A percentile compares a stretch with the other conserved stretches of the same genome.
These are phyloP conservation scores for Nyctalus aviator DNA, from an alignment of 2,797 vertebrate genomes.

Conservation along the genomic window DNA sequence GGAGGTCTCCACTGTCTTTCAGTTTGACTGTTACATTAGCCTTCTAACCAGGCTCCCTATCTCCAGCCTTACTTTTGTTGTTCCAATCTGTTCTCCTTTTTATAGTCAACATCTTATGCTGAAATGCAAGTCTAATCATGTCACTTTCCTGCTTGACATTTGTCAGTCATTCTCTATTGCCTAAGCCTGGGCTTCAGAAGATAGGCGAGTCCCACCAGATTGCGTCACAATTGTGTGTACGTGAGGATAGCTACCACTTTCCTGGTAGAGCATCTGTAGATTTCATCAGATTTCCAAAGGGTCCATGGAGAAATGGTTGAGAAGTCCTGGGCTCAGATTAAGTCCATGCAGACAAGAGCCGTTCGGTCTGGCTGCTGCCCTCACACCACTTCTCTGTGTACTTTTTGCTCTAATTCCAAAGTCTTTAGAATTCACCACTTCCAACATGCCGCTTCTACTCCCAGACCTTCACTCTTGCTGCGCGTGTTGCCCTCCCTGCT, in stretches of 20 bases:
- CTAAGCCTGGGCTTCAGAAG: neutral
- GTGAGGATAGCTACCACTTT: neutral
- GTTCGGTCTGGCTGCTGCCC: accelerated
- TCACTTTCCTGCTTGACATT: neutral
- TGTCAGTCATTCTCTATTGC: neutral
- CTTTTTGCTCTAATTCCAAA: neutral
- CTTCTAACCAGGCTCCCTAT: neutral
- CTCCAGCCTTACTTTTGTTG: neutral
- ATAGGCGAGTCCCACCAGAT: neutral
- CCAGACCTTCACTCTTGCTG: neutral
- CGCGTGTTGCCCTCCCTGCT: neutral
- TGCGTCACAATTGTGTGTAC: neutral
- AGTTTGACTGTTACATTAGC: neutral
- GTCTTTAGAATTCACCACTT: neutral
- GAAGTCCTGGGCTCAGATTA: neutral
- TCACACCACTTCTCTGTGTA: neutral
- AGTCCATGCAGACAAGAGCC: neutral
- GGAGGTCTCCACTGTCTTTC: neutral
- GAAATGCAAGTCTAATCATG: neutral
- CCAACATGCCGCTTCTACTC: neutral
- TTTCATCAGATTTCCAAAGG: neutral
- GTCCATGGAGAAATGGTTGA: neutral
- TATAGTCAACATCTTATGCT: neutral
- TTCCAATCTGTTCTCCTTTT: neutral
- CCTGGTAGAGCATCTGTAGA: neutral